Conservation (phyloP, 2,888 invertebrate species). For the Hypolimnas misippus region DNA sequence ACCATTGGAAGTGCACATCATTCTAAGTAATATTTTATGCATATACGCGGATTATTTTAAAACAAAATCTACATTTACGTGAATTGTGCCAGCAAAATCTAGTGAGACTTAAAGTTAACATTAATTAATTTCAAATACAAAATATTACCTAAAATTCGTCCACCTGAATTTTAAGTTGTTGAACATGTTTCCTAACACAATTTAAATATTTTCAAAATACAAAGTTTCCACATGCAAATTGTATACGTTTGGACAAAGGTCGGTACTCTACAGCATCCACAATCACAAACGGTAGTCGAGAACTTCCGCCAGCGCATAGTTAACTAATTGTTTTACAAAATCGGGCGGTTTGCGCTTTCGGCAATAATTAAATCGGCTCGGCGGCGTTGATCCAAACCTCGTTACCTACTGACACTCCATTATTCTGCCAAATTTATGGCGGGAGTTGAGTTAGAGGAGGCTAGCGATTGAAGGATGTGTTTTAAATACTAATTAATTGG, state of each 20-base stretch:
- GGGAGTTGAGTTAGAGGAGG: not conserved
- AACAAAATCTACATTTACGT: too few relatives aligned
- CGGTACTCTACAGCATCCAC: constrained; percentile 27
- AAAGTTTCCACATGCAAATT: constrained; percentile 16
- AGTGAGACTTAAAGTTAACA: too few relatives aligned
- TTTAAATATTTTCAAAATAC: not conserved
- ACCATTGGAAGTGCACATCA: too few relatives aligned
- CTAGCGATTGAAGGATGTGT: not conserved
- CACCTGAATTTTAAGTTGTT: too few relatives aligned
- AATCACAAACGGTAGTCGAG: constrained; percentile 31
- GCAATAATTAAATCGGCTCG: constrained; percentile 45
- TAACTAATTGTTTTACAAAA: constrained; percentile 39
- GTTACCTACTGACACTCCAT: constrained; percentile 49
- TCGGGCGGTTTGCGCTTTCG: constrained; percentile 32
- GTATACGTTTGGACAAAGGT: constrained; percentile 16
- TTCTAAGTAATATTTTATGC: too few relatives aligned
- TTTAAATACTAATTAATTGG: too few relatives aligned
- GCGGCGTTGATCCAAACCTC: constrained; percentile 45
- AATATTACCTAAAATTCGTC: too few relatives aligned
- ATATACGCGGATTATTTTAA: too few relatives aligned
- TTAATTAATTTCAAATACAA: too few relatives aligned
- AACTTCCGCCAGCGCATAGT: constrained; percentile 32
- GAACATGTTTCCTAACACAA: too few relatives aligned
- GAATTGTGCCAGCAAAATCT: too few relatives aligned
- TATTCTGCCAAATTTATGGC: constrained; percentile 35